Conservation (phyloP, 2,113 vertebrate species). For the Redunca redunca region DNA sequence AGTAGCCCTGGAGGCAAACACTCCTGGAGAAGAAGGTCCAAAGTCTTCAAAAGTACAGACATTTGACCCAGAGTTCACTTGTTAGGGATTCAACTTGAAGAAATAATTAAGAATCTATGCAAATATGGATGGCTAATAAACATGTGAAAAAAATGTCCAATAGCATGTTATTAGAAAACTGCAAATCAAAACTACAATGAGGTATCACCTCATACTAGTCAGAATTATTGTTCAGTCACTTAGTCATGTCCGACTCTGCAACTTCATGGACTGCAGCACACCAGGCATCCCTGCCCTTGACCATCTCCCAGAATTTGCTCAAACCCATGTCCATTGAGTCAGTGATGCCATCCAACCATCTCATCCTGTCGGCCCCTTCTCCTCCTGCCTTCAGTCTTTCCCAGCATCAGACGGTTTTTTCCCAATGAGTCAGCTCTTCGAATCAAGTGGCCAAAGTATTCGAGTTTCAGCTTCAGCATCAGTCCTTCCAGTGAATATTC, state of each 20-base stretch:
- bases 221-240: not conserved
- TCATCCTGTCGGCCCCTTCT: not conserved
- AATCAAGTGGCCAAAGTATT: not conserved
- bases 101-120: not conserved
- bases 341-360: not conserved
- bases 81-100: conserved; percentile 3
- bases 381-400: not conserved
- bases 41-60: not conserved
- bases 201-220: not conserved
- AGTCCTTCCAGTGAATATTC: not conserved
- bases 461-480: not conserved
- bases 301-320: not conserved
- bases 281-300: not conserved
- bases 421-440: not conserved
- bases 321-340: not conserved
- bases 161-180: not conserved
- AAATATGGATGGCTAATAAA: not conserved
- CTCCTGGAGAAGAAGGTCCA: not conserved
- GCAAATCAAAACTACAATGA: not conserved
- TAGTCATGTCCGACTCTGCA: not conserved
- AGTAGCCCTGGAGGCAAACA: too few species aligned
- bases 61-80: not conserved
- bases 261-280: not conserved
- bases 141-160: not conserved
- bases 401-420: not conserved